A percentile compares a stretch with the other conserved stretches of the same genome.
These are phyloP conservation scores for Pseudomyrmex concolor DNA, from an alignment of 1,140 invertebrate genomes.

Conservation along the genomic window DNA sequence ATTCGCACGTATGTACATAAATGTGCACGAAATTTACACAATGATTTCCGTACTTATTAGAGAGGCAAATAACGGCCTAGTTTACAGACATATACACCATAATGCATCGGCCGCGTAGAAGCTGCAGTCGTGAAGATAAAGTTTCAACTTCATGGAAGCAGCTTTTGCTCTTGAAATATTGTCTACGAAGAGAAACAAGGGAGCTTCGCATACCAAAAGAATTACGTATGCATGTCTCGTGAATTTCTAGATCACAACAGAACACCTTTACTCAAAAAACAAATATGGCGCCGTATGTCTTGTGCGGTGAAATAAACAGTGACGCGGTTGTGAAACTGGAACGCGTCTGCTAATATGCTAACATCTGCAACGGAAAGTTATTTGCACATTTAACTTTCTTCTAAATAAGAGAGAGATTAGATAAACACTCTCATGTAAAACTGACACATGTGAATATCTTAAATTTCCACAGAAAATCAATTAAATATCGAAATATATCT, in stretches of 20 bases:
- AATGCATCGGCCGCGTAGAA: constrained; percentile 36
- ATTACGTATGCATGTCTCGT: constrained; percentile 61
- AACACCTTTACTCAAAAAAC: constrained; percentile 61
- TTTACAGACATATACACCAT: constrained; percentile 22
- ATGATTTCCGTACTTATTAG: constrained; percentile 27
- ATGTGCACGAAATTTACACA: background rate
- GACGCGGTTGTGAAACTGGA: constrained; percentile 37
- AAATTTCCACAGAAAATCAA: background rate
- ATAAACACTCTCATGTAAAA: constrained; percentile 16
- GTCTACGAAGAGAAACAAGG: constrained; percentile 60
- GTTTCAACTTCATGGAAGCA: constrained; percentile 50
- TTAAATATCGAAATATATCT: background rate
- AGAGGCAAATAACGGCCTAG: constrained; percentile 21
- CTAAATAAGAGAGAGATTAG: constrained; percentile 28
- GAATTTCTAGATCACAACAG: constrained; percentile 58
- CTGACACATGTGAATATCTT: constrained; percentile 8
- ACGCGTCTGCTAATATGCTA: constrained; percentile 38
- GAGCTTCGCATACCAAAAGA: constrained; percentile 39
- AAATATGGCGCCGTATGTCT: constrained; percentile 53
- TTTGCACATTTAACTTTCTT: constrained; percentile 33
- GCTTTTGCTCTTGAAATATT: constrained; percentile 63
- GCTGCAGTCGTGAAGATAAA: constrained; percentile 42
- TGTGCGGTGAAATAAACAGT: constrained; percentile 46
- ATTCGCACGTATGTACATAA: too few species aligned
- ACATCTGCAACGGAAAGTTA: constrained; percentile 36